These are phyloP conservation scores for Drosophila albomicans DNA, from an alignment of 1,140 invertebrate genomes.

Conservation along the genomic window DNA sequence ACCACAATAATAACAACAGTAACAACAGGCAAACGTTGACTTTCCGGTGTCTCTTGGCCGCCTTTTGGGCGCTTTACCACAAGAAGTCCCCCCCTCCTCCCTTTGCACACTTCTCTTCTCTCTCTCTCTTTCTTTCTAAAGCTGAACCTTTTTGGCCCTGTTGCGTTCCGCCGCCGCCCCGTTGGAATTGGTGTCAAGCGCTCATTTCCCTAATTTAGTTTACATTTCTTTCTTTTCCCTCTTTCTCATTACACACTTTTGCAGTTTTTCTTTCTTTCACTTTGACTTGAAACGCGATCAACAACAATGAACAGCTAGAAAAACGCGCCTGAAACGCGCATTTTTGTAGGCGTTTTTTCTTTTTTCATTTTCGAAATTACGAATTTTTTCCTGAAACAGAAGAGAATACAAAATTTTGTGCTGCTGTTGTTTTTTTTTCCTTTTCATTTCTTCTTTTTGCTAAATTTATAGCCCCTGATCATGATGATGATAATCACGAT, in stretches of 20 bases:
- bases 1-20: slow-evolving; percentile 23
- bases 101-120: background rate
- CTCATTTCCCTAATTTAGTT: slow-evolving; percentile 81
- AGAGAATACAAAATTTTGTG: background rate
- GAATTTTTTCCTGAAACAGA: slow-evolving; percentile 30
- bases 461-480: slow-evolving; percentile 53
- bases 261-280: slow-evolving; percentile 20
- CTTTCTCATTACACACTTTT: slow-evolving; percentile 32
- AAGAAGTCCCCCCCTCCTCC: background rate
- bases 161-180: slow-evolving; percentile 7
- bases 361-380: slow-evolving; percentile 20
- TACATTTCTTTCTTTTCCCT: slow-evolving; percentile 42
- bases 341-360: slow-evolving; percentile 39
- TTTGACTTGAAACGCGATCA: background rate
- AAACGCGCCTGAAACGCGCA: slow-evolving; percentile 25
- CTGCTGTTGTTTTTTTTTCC: background rate
- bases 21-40: slow-evolving; percentile 24
- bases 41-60: slow-evolving; percentile 64
- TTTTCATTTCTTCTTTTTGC: slow-evolving; percentile 24
- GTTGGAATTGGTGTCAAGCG: slow-evolving; percentile 73
- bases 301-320: background rate
- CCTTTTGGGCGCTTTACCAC: slow-evolving; percentile 26
- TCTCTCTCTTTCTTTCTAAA: background rate
- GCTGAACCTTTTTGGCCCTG: background rate
- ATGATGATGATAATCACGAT: slow-evolving; percentile 16